These are phyloP conservation scores for Drosophila bipectinata DNA, from an alignment of 1,140 invertebrate genomes.

Conservation along the genomic window DNA sequence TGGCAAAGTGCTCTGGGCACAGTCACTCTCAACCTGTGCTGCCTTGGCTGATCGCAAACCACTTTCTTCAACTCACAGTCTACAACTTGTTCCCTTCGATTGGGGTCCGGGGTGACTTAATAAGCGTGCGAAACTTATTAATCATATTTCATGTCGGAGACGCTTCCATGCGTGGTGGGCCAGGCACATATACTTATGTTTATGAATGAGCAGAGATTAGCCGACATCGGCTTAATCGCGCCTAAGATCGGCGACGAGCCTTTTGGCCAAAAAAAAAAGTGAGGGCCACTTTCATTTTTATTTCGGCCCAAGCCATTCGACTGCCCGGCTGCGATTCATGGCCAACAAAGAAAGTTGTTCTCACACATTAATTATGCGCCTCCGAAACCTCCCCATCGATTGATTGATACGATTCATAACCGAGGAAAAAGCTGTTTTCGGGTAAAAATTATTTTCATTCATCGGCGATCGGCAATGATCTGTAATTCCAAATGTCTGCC, in stretches of 20 bases:
- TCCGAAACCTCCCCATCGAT: slow-evolving; percentile 27
- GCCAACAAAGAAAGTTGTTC: slow-evolving; percentile 73
- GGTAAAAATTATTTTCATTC: slow-evolving; percentile 17
- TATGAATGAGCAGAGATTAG: slow-evolving; percentile 75
- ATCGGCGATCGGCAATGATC: slow-evolving; percentile 2
- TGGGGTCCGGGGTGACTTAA: slow-evolving; percentile 39
- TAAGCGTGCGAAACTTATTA: slow-evolving; percentile 80
- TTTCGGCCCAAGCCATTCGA: slow-evolving; percentile 26
- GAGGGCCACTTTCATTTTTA: slow-evolving; percentile 70
- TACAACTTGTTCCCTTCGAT: slow-evolving; percentile 25
- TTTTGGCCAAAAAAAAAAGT: slow-evolving; percentile 26
- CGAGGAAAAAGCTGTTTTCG: slow-evolving; percentile 6
- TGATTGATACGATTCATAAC: slow-evolving; percentile 19
- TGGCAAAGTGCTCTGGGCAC: not conserved
- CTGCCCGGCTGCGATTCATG: slow-evolving; percentile 33
- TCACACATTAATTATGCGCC: slow-evolving; percentile 68
- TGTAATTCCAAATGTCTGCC: slow-evolving; percentile 21
- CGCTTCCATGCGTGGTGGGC: slow-evolving; percentile 46
- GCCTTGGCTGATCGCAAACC: slow-evolving; percentile 43
- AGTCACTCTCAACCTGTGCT: slow-evolving; percentile 62
- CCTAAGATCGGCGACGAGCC: slow-evolving; percentile 57
- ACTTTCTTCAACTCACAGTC: slow-evolving; percentile 48
- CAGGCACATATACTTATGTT: slow-evolving; percentile 40
- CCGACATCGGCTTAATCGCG: slow-evolving; percentile 67
- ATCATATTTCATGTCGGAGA: slow-evolving; percentile 62